A percentile compares a stretch with the other conserved stretches of the same genome.
These are phyloP conservation scores for Gonatopus flavifemur DNA, from an alignment of 1,140 invertebrate genomes.

Conservation along the genomic window DNA sequence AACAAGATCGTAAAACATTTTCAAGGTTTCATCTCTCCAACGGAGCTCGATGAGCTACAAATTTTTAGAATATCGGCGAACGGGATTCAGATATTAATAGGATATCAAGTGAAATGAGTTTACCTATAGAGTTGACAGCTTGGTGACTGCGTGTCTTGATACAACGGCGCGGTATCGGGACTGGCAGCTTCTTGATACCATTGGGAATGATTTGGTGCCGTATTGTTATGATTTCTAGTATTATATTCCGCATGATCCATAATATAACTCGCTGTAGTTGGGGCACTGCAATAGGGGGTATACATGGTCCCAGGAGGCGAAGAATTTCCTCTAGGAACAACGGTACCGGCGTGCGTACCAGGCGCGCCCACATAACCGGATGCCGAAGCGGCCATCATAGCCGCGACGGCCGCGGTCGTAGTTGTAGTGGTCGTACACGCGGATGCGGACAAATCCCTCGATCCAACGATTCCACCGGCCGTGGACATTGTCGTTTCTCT, in stretches of 20 bases:
- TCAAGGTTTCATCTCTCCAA: neutral
- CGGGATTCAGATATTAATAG: too few relatives aligned
- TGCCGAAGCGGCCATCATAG: conserved; percentile 60
- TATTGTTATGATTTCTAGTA: conserved; percentile 41
- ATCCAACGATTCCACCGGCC: conserved; percentile 52
- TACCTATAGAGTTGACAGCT: conserved; percentile 55
- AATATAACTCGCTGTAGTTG: conserved; percentile 56
- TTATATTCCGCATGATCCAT: conserved; percentile 56
- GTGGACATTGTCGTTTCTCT: conserved; percentile 37
- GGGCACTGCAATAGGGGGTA: conserved; percentile 57
- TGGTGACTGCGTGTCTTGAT: conserved; percentile 54
- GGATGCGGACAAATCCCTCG: conserved; percentile 45
- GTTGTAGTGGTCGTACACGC: conserved; percentile 35
- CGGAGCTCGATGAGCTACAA: too few relatives aligned
- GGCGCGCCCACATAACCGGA: too few relatives aligned
- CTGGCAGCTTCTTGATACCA: conserved; percentile 54
- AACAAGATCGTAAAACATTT: neutral
- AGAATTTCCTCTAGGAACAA: conserved; percentile 57
- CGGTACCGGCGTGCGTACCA: conserved; percentile 44
- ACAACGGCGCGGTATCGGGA: conserved; percentile 50
- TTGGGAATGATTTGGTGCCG: conserved; percentile 36
- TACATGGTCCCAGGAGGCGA: conserved; percentile 59
- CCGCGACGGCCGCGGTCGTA: conserved; percentile 45
- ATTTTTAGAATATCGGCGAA: too few relatives aligned
- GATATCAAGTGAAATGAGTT: conserved; percentile 7